Evolutionary conservation across 2,888 invertebrate species (phyloP).

Genomic region (Nipponacmea schrenckii): DNA sequence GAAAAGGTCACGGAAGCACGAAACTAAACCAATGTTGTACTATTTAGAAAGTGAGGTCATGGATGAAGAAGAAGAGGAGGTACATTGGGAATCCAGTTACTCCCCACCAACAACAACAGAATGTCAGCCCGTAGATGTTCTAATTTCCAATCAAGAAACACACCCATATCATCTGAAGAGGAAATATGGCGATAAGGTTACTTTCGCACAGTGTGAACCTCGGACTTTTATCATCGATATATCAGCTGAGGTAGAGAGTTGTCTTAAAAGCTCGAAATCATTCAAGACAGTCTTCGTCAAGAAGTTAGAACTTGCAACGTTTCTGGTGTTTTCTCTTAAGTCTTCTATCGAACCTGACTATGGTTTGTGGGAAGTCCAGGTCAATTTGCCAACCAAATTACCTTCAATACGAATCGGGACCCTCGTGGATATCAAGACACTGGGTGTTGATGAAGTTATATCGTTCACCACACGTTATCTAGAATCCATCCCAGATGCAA

Average conservation of each 20-base stretch:
- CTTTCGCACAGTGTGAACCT: constrained; percentile 36
- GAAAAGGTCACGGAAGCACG: neutral
- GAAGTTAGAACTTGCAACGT: constrained; percentile 17
- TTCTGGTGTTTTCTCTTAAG: constrained; percentile 25
- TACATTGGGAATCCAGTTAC: too few relatives aligned
- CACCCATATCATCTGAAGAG: neutral
- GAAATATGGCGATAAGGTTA: neutral
- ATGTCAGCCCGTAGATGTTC: neutral
- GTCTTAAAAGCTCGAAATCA: constrained; percentile 4
- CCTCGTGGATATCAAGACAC: neutral
- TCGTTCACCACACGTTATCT: neutral
- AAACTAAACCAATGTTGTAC: neutral
- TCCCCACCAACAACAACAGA: neutral
- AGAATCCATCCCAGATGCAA: neutral
- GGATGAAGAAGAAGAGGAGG: too few relatives aligned
- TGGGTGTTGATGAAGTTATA: neutral
- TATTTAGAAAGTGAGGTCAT: neutral
- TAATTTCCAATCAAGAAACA: neutral
- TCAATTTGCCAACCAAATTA: constrained; percentile 21
- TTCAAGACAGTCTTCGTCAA: neutral
- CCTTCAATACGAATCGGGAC: constrained; percentile 10
- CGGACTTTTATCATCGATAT: constrained; percentile 44
- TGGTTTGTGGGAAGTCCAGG: constrained; percentile 20
- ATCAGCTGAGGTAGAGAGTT: constrained; percentile 26
- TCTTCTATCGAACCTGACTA: constrained; percentile 23